Conservation (phyloP, 1,140 invertebrate genomes). For the Neodiprion lecontei region DNA sequence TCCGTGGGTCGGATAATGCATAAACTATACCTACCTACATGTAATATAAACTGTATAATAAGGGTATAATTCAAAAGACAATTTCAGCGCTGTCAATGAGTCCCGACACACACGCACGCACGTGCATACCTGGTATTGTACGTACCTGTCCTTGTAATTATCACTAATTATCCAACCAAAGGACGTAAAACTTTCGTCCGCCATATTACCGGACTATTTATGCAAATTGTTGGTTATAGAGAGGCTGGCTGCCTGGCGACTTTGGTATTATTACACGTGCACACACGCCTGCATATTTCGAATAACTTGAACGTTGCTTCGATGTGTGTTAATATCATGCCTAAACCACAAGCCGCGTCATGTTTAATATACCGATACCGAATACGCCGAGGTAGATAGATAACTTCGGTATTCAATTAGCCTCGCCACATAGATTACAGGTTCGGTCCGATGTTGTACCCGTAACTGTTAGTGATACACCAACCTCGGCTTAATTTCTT, state of each 20-base stretch:
- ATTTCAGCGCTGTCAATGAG: too few species aligned
- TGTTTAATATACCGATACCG: too few species aligned
- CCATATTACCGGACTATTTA: slow-evolving; percentile 29
- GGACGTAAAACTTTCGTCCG: slow-evolving; percentile 20
- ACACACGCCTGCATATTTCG: neutral
- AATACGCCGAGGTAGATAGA: too few species aligned
- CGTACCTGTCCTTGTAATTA: slow-evolving; percentile 28
- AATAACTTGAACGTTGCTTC: neutral
- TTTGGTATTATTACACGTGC: neutral
- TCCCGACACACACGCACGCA: too few species aligned
- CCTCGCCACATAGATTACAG: neutral
- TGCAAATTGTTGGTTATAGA: slow-evolving; percentile 27
- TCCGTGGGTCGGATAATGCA: too few species aligned
- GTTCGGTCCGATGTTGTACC: neutral
- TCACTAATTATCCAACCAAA: slow-evolving; percentile 34
- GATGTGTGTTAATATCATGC: neutral
- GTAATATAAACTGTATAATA: too few species aligned
- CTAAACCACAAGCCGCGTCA: neutral
- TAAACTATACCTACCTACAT: too few species aligned
- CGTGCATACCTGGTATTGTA: too few species aligned
- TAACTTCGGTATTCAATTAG: neutral
- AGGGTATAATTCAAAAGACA: too few species aligned
- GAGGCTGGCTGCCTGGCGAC: slow-evolving; percentile 8
- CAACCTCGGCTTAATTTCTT: too few species aligned
- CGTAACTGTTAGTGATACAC: too few species aligned